These are phyloP conservation scores for Calliopum simillimum DNA, from an alignment of 2,888 invertebrate genomes.

Conservation along the genomic window DNA sequence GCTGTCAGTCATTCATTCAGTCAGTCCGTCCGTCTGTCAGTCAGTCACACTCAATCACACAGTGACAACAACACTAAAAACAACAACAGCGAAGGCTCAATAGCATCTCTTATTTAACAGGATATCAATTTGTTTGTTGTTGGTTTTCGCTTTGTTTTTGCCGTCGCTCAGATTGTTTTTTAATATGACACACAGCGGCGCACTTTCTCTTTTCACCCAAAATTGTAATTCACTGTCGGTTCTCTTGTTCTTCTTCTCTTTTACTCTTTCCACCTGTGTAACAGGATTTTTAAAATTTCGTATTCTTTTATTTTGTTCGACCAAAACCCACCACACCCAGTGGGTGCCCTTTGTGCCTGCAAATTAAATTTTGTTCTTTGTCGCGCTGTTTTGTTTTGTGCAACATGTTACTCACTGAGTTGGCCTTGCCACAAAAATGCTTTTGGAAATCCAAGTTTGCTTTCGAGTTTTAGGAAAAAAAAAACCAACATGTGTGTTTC, in stretches of 20 bases:
- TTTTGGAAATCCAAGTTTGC: slow-evolving; percentile 15
- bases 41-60: not conserved
- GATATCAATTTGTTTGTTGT: slow-evolving; percentile 11
- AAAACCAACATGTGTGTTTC: not conserved
- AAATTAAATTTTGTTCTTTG: slow-evolving; percentile 13
- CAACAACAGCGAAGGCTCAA: not conserved
- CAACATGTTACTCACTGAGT: not conserved
- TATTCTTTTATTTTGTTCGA: not conserved
- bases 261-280: not conserved
- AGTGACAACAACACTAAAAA: not conserved
- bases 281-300: too few relatives aligned
- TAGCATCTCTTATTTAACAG: not conserved
- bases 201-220: not conserved
- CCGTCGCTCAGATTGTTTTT: not conserved
- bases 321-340: not conserved
- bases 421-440: slow-evolving; percentile 27
- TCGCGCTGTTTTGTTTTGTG: not conserved
- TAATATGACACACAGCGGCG: not conserved
- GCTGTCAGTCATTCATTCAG: not conserved
- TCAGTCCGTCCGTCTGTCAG: not conserved
- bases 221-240: not conserved
- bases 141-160: not conserved
- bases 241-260: not conserved
- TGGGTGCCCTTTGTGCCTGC: slow-evolving; percentile 6
- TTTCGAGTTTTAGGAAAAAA: not conserved